Evolutionary conservation across 2,113 vertebrate species (phyloP).

Genomic region (Ameiurus melas): DNA sequence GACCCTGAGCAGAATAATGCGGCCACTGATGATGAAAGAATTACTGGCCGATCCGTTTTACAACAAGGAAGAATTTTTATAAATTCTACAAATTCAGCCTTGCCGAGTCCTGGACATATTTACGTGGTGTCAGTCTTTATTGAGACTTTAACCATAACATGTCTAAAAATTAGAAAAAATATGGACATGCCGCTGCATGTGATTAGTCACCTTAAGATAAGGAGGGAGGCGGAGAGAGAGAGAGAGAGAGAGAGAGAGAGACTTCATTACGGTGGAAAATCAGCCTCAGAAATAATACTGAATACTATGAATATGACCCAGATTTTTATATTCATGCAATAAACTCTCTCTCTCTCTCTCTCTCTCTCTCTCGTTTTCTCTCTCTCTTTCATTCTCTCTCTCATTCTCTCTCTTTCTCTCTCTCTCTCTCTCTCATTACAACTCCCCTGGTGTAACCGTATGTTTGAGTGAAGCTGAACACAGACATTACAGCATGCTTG

Average conservation of each 20-base stretch:
- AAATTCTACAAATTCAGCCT: not conserved
- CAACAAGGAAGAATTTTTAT: not conserved
- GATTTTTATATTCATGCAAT: not conserved
- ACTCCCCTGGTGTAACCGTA: conserved; percentile 27
- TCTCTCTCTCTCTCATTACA: not conserved
- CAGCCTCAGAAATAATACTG: conserved; percentile 45
- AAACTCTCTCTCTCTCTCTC: not conserved
- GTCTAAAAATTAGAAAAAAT: not conserved
- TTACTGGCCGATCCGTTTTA: not conserved
- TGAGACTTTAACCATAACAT: not conserved
- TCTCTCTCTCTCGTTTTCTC: no score
- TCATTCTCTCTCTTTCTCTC: no score
- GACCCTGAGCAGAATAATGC: not conserved
- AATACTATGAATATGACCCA: conserved; percentile 51
- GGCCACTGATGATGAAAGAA: not conserved
- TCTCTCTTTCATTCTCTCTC: no score
- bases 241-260: not conserved
- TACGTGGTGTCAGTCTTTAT: not conserved
- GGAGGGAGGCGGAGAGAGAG: not conserved
- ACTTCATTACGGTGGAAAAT: conserved; percentile 48
- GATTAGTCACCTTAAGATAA: not conserved
- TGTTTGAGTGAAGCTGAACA: conserved; percentile 33
- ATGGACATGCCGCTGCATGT: not conserved
- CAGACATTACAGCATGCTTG: conserved; percentile 50
- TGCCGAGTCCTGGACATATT: not conserved